These are phyloP conservation scores for Gopherus flavomarginatus DNA, from an alignment of 2,113 vertebrate genomes.

Conservation along the genomic window DNA sequence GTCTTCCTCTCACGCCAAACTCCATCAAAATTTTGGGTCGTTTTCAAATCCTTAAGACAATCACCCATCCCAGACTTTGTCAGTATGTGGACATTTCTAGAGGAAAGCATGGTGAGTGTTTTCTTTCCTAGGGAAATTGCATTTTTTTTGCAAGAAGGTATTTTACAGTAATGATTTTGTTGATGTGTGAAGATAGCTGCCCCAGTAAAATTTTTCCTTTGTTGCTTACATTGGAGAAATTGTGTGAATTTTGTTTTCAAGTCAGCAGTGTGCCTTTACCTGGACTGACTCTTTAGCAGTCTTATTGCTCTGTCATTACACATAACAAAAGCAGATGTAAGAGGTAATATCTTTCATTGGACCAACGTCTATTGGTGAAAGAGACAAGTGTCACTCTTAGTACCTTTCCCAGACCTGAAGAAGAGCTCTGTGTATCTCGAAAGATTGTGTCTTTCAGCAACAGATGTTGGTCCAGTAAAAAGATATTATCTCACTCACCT, in stretches of 20 bases:
- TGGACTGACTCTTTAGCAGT: neutral
- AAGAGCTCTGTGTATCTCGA: neutral
- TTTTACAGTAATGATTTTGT: neutral
- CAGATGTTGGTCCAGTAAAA: neutral
- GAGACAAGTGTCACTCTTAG: neutral
- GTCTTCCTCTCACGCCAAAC: conserved; percentile 97
- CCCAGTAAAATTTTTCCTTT: neutral
- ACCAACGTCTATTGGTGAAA: neutral
- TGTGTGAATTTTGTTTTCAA: neutral
- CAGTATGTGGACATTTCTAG: conserved; percentile 96
- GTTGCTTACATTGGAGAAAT: neutral
- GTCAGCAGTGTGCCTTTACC: neutral
- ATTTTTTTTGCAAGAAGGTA: neutral
- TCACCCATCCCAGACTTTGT: conserved; percentile 94
- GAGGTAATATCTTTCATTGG: neutral
- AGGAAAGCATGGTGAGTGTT: conserved; percentile 93
- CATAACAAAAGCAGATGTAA: neutral
- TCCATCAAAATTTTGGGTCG: conserved; percentile 98
- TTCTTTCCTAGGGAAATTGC: neutral
- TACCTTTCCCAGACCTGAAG: neutral
- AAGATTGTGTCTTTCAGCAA: neutral
- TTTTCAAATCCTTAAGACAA: conserved; percentile 97
- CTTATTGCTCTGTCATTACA: neutral
- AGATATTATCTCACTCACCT: neutral
- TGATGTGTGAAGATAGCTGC: neutral